phyloP scores from a whole-genome alignment of 23 tunicate genomes.

The Clavelina lepadiformis region DNA sequence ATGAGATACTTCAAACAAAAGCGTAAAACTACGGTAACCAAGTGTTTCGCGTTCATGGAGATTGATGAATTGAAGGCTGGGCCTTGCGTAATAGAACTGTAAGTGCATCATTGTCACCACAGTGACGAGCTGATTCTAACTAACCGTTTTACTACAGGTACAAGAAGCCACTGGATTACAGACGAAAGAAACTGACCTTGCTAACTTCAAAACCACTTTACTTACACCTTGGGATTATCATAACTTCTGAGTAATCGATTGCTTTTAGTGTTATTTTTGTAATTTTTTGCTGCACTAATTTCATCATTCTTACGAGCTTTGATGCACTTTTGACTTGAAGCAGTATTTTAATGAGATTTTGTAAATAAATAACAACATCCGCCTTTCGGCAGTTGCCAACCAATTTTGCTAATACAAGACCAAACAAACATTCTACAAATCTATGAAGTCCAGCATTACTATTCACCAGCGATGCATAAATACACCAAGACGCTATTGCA shows the following conservation, averaged over 20 bases:
- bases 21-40: conserved; percentile 39
- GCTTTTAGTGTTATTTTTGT: neutral
- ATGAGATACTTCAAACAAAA: conserved; percentile 66
- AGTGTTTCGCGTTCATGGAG: conserved; percentile 94
- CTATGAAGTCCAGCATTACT: too few relatives aligned
- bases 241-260: conserved; percentile 21
- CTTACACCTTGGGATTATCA: conserved; percentile 52
- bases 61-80: conserved; percentile 84
- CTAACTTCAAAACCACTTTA: conserved; percentile 78
- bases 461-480: too few relatives aligned
- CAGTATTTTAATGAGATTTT: conserved; percentile 17
- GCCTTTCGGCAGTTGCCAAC: neutral
- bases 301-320: too few relatives aligned
- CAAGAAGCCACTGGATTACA: conserved; percentile 62
- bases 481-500: too few relatives aligned
- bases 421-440: too few relatives aligned
- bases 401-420: too few relatives aligned
- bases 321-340: conserved; percentile 3
- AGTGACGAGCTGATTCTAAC: too few relatives aligned
- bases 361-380: neutral
- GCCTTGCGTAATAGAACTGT: conserved; percentile 91
- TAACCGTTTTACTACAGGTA: conserved; percentile 57
- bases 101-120: conserved; percentile 13
- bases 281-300: too few relatives aligned
- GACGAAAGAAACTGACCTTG: conserved; percentile 55